Evolutionary conservation across 2,888 invertebrate genomes (phyloP), one percentile per base, ranked within the genome.

Genomic region (Tetranychus piercei): DNA sequence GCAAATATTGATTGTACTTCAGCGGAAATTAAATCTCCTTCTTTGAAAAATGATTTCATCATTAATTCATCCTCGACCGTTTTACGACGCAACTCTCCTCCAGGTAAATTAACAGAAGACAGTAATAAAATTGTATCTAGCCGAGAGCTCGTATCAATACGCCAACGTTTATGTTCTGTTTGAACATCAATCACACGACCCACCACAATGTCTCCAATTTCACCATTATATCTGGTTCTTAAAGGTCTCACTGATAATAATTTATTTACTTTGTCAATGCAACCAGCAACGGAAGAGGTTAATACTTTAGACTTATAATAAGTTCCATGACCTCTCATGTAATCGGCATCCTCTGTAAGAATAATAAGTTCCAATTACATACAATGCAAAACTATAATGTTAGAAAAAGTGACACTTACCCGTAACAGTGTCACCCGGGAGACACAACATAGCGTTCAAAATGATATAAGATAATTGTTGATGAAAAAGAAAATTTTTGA

Each of bases 291-390:
- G 1, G 96, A 94, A 0, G 97, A 89, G 82, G 91, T 89, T 66
- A 97, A 86, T 72, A 87, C 87, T 65, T 90, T 91, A 70, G 83
- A 82, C 73, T 87, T 86, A 74, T 90, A 88, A 80, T 93, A 96
- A 0, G 97, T 97, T 67, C 97, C 99, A 85, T 99, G 97, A 1
- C 97, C 97, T 80, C 96, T 95, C 88, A 92, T 89, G 82, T 89
- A 91, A 80, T 90, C 90, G 80, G 88, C 86, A 82, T 91, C 89
- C 74, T 88, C 87, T 73, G 90, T 89, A 76, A 94, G 89, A 78
- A 90, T 87, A 85, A 11, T 20, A 6, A 66, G 66, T 20, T 66
- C 20, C 6, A 7, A 55, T 15, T 15, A 55, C 9, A 55, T 6
- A 1, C 55, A 55, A 55, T 15, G 7, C 2, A 3, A 55, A 7